Conservation (phyloP, 2,113 vertebrate species). For the Cynoglossus semilaevis region DNA sequence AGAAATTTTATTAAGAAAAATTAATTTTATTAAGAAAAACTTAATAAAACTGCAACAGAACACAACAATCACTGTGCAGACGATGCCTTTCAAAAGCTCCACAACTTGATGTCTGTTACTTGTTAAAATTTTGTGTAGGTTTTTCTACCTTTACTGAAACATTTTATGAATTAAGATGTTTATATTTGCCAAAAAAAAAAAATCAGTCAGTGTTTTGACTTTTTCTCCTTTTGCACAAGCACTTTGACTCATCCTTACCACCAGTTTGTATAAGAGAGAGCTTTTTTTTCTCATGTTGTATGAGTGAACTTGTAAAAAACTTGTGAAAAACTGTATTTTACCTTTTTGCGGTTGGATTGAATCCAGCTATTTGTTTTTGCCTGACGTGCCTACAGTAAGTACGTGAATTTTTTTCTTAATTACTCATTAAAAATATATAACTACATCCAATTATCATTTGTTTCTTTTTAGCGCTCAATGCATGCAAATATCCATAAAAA, state of each 20-base stretch:
- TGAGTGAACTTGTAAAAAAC: not conserved
- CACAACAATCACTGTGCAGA: slow-evolving; percentile 18
- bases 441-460: too few species aligned
- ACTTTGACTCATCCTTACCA: slow-evolving; percentile 65
- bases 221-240: slow-evolving; percentile 69
- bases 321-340: too few species aligned
- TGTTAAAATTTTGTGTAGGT: too few species aligned
- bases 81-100: not conserved
- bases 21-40: too few species aligned
- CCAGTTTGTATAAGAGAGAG: slow-evolving; percentile 27
- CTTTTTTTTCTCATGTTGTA: slow-evolving; percentile 19
- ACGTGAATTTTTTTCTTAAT: too few species aligned
- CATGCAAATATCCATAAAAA: too few species aligned
- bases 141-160: not conserved
- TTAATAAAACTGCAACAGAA: not conserved
- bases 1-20: too few species aligned
- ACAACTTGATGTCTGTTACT: too few species aligned
- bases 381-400: too few species aligned
- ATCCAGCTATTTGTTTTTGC: not conserved
- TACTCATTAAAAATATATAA: too few species aligned
- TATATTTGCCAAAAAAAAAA: slow-evolving; percentile 49
- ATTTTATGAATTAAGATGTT: slow-evolving; percentile 18
- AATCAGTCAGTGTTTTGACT: slow-evolving; percentile 38
- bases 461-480: too few species aligned
- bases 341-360: not conserved